A percentile compares a stretch with the other conserved stretches of the same genome.
Conservation (phyloP, 92 coral and sea anemone species). For the Parazoanthus darwini region DNA sequence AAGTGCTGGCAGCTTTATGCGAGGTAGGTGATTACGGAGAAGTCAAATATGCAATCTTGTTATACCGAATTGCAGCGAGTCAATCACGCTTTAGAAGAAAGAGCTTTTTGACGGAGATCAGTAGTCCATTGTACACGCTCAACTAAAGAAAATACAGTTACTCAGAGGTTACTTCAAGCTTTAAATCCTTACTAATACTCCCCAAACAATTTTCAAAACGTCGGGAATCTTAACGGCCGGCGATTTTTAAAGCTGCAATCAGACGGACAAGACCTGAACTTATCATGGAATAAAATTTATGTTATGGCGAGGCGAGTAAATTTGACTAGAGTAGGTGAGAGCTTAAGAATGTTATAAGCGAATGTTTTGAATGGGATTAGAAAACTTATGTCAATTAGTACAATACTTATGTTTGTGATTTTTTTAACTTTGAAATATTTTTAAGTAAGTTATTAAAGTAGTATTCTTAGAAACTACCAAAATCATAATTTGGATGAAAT, state of each 20-base stretch:
- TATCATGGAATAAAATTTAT: too few relatives aligned
- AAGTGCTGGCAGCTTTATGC: conserved; percentile 33
- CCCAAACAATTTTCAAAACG: background rate
- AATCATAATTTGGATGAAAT: background rate
- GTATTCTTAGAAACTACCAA: background rate
- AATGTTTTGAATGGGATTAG: too few relatives aligned
- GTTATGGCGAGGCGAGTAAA: background rate
- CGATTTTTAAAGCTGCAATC: background rate
- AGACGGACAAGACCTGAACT: too few relatives aligned
- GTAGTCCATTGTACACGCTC: background rate
- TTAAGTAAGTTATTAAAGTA: too few relatives aligned
- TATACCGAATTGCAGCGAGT: background rate
- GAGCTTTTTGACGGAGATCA: background rate
- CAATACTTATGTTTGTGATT: background rate
- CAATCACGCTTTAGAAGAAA: too few relatives aligned
- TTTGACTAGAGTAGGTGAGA: background rate
- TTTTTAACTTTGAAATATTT: too few relatives aligned
- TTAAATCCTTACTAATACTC: background rate
- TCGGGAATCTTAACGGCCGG: background rate
- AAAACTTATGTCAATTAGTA: background rate
- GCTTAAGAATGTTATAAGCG: background rate
- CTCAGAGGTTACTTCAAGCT: background rate
- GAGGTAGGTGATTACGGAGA: conserved; percentile 21
- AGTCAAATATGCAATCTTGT: background rate
- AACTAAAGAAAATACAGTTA: background rate